Conservation (phyloP, 1,140 invertebrate species). For the Bombus sibiricus region DNA sequence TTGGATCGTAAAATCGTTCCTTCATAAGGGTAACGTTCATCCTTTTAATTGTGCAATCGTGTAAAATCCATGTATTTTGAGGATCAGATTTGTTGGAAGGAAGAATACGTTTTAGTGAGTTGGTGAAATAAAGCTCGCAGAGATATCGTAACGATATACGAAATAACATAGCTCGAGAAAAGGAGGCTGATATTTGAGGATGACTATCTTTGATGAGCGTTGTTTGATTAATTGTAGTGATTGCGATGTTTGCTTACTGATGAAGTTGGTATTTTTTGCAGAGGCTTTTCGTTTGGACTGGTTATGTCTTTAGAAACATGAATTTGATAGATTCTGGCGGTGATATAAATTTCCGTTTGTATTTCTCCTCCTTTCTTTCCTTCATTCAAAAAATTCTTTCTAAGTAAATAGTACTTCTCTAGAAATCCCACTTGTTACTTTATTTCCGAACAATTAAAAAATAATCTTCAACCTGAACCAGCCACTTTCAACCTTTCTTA, state of each 20-base stretch:
- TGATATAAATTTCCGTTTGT: not conserved
- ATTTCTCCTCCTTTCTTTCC: not conserved
- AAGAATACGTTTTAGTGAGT: not conserved
- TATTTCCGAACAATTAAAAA: too few species aligned
- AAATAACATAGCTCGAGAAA: not conserved
- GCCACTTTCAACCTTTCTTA: too few species aligned
- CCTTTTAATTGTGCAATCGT: conserved; percentile 19
- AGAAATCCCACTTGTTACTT: too few species aligned
- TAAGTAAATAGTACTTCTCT: too few species aligned
- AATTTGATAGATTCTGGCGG: not conserved
- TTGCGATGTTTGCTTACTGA: not conserved
- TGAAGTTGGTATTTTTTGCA: too few species aligned
- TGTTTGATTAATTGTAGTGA: conserved; percentile 18
- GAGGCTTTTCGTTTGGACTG: too few species aligned
- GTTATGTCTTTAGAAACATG: not conserved
- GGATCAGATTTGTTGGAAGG: too few species aligned
- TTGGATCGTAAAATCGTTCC: conserved; percentile 28
- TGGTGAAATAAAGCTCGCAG: not conserved
- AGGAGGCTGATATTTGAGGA: not conserved
- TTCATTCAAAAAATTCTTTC: too few species aligned
- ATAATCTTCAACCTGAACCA: too few species aligned
- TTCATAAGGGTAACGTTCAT: not conserved
- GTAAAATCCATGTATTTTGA: conserved; percentile 1
- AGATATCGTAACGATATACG: conserved; percentile 1
- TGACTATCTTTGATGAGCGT: not conserved